These are phyloP conservation scores for Lasioglossum oenotherae DNA, from an alignment of 2,888 invertebrate species.

Conservation along the genomic window DNA sequence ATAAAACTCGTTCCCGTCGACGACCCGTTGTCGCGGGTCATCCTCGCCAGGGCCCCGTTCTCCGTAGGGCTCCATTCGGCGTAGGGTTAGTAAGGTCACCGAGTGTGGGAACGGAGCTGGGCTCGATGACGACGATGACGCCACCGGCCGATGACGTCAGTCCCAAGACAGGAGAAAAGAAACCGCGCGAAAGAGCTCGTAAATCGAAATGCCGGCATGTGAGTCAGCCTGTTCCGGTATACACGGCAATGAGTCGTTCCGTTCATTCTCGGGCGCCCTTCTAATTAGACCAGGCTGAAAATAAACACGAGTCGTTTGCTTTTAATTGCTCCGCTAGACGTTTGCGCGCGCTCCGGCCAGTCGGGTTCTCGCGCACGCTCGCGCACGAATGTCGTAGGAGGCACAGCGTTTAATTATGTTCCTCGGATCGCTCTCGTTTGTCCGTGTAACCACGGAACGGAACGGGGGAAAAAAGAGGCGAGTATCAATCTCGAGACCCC, in stretches of 20 bases:
- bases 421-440: constrained; percentile 30
- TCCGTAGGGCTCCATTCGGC: constrained; percentile 53
- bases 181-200: constrained; percentile 60
- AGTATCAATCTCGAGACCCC: constrained; percentile 35
- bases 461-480: background rate
- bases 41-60: constrained; percentile 38
- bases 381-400: constrained; percentile 22
- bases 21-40: constrained; percentile 33
- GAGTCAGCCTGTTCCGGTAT: constrained; percentile 81
- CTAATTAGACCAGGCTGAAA: constrained; percentile 81
- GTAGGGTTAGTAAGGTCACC: constrained; percentile 77
- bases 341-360: constrained; percentile 32
- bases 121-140: constrained; percentile 77
- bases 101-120: constrained; percentile 79
- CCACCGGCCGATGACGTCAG: constrained; percentile 77
- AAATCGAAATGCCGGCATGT: constrained; percentile 71
- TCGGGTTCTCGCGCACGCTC: constrained; percentile 3
- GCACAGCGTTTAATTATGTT: constrained; percentile 48
- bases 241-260: constrained; percentile 77
- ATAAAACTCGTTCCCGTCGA: constrained; percentile 22
- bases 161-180: constrained; percentile 50
- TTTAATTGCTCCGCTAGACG: constrained; percentile 82
- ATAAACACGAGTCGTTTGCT: constrained; percentile 78
- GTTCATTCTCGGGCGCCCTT: constrained; percentile 74
- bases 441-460: constrained; percentile 14